These are phyloP conservation scores for Orbicella faveolata DNA, from an alignment of 64 coral and sea anemone species.

Conservation along the genomic window DNA sequence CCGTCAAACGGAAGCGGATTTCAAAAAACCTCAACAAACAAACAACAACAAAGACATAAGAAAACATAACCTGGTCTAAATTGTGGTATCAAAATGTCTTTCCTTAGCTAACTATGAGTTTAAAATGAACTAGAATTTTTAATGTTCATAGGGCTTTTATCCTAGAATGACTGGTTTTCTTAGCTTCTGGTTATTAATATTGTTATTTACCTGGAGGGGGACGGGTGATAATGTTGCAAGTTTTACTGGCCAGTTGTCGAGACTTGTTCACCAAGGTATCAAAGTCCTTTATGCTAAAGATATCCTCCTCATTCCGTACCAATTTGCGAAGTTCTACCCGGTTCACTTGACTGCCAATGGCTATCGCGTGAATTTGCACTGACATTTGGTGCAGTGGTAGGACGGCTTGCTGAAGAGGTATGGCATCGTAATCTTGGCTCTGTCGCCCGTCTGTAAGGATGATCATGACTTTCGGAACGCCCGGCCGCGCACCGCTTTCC, in stretches of 20 bases:
- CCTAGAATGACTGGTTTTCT: not conserved
- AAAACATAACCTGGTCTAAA: no score
- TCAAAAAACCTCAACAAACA: no score
- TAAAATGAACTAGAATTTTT: no score
- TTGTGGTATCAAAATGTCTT: no score
- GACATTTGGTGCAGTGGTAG: slow-evolving; percentile 49
- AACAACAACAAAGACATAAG: no score
- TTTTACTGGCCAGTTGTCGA: slow-evolving; percentile 40
- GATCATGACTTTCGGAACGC: slow-evolving; percentile 60
- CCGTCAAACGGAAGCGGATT: no score
- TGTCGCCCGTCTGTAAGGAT: slow-evolving; percentile 86
- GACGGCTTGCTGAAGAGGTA: slow-evolving; percentile 63
- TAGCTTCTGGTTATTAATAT: not conserved
- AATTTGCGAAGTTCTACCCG: slow-evolving; percentile 50
- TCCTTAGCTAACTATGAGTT: no score
- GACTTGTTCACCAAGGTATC: slow-evolving; percentile 59
- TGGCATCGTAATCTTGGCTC: slow-evolving; percentile 63
- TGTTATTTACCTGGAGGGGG: slow-evolving; percentile 18
- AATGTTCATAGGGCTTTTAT: no score
- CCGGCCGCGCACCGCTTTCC: slow-evolving; percentile 21
- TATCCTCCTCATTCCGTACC: slow-evolving; percentile 60
- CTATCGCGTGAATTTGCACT: slow-evolving; percentile 64
- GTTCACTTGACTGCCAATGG: slow-evolving; percentile 63
- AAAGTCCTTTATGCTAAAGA: slow-evolving; percentile 76
- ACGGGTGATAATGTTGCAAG: slow-evolving; percentile 23